These are phyloP conservation scores for Mola mola DNA, from an alignment of 2,113 vertebrate species.

Conservation along the genomic window DNA sequence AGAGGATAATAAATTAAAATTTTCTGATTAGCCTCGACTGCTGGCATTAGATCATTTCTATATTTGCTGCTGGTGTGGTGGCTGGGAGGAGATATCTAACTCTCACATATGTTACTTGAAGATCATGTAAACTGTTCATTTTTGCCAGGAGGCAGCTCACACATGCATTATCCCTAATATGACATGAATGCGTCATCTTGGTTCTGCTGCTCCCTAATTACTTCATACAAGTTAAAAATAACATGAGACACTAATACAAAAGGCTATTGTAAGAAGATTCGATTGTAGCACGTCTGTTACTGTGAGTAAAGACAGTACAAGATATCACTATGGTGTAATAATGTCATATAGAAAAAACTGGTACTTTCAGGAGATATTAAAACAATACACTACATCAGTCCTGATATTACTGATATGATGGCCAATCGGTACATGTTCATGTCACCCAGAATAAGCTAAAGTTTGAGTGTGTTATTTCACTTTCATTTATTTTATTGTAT, in stretches of 20 bases:
- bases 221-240: neutral
- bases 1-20: conserved; percentile 4
- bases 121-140: conserved; percentile 4
- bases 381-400: neutral
- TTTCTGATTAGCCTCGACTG: neutral
- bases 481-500: too few species aligned
- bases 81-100: conserved; percentile 1
- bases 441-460: neutral
- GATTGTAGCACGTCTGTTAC: too few species aligned
- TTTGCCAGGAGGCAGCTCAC: neutral
- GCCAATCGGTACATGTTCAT: neutral
- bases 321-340: too few species aligned
- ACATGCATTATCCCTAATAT: neutral
- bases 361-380: neutral
- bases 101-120: neutral
- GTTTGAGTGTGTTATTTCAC: too few species aligned
- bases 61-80: neutral
- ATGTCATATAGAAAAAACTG: too few species aligned
- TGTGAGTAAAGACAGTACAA: too few species aligned
- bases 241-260: too few species aligned
- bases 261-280: too few species aligned
- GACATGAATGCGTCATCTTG: neutral
- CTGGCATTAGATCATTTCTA: neutral
- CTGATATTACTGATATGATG: neutral
- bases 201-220: neutral